Base-by-base conservation (phyloP, 2,113 vertebrate genomes). In the Tympanuchus pallidicinctus region DNA sequence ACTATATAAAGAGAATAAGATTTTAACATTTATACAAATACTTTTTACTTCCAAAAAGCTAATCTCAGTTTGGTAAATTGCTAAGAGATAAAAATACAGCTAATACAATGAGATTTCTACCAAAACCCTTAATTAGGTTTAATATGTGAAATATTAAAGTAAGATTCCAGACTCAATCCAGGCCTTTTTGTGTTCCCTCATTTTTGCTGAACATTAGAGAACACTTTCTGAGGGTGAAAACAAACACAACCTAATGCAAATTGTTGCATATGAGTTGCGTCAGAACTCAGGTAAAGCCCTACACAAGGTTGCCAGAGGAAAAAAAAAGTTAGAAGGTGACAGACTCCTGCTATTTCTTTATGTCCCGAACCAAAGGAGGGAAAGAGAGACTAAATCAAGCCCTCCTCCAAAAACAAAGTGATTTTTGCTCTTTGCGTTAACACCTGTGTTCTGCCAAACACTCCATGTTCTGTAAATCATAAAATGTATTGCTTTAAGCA, bases 11-110 rank as follows among this genome's bases (percentile, higher is more conserved):
- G 6, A 38, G 7, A 57, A 3, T 7, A 69, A 34, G 56, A 57
- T 79, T 65, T 45, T 67, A 20, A 1, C 34, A 5, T 24, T 2
- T 5, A 8, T 65, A 11, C 52, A 90, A 74, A 11, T 19, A 22
- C 1, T 0, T 63, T 50, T 61, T 54, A 47, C 24, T 57, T 66
- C 3, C 42, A 30, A 4, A 42, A 70, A 77, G 7, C 0, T 34
- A 50, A 77, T 81, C 2, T 56, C 13, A 11, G 12, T 24, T 22
- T 18, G 2, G 2, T 12, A 15, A 59, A 69, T 30, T n/a, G 2
- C 3, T 83, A 59, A 86, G 5, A 13, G 73, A 76, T 82, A 63
- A 76, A 88, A 59, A 36, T 54, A 3, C 1, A 86, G 34, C 0
- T 20, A 42, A 18, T 48, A 64, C 25, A 24, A 54, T 14, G 2